Percentiles rank a stretch among this genome's conserved stretches.
These are phyloP conservation scores for Phyllotis vaccarum DNA, from an alignment of 2,797 vertebrate genomes.

Conservation along the genomic window DNA sequence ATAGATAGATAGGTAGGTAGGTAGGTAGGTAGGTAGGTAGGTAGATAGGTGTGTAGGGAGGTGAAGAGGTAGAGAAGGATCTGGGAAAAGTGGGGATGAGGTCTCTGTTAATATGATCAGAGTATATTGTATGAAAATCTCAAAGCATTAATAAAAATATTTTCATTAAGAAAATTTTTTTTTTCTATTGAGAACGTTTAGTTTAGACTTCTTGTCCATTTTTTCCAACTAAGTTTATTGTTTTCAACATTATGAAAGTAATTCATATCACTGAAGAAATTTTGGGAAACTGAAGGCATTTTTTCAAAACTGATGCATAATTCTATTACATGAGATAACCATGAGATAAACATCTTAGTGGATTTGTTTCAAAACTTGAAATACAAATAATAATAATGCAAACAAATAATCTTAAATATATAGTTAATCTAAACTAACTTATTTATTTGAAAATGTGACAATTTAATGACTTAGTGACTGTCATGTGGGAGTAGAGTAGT, in stretches of 20 bases:
- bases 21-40: too few relatives aligned
- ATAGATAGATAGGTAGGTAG: too few relatives aligned
- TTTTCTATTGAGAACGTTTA: background rate
- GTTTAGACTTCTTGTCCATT: background rate
- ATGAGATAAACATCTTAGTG: slow-evolving; percentile 1
- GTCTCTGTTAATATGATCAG: background rate
- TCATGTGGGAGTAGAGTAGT: background rate
- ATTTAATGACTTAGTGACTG: background rate
- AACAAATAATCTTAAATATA: background rate
- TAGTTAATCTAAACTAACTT: background rate
- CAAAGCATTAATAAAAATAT: background rate
- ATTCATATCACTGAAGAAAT: slow-evolving; percentile 19
- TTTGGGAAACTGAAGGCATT: background rate
- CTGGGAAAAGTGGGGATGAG: background rate
- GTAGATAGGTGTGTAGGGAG: background rate
- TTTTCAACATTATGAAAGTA: background rate
- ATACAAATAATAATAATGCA: background rate
- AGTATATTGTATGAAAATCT: background rate
- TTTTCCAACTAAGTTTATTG: slow-evolving; percentile 18
- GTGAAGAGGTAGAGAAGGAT: too few relatives aligned
- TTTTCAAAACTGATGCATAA: background rate
- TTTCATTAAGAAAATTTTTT: background rate
- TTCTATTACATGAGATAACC: background rate
- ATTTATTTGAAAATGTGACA: slow-evolving; percentile 9
- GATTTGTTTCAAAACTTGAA: background rate